Evolutionary conservation across 1,140 invertebrate genomes (phyloP), one percentile per base, ranked within the genome.

Genomic region (Conus betulinus): DNA sequence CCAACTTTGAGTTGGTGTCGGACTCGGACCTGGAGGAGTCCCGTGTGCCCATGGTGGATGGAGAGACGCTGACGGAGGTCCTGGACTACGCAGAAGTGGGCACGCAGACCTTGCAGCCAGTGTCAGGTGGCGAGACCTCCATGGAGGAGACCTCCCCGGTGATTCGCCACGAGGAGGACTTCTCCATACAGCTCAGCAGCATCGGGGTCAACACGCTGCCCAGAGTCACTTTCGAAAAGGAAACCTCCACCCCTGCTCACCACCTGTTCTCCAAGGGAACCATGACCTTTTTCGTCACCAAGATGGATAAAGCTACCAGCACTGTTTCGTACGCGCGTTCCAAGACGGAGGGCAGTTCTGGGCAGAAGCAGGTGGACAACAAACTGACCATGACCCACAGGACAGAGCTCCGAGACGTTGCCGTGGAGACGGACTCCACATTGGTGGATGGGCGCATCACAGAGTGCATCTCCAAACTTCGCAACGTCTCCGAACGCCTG

Each of bases 191-290:
- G 88, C 88, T 93, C 0, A 88, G 91, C 25, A 92, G 91, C 60
- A 88, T 93, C 51, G 92, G 93, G 5, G 90, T 93, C 6, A 94
- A 94, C 86, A 94, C 93, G 0, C 74, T 91, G 15, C 91, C 90
- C 5, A 93, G 92, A 84, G 52, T 92, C 20, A 94, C 93, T 52
- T 94, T 92, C 76, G 93, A 94, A 85, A 94, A 94, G 81, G 93
- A 94, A 87, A 94, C 93, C 25, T 93, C 89, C 52, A 94, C 93
- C 5, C 91, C 92, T 15, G 89, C 91, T 5, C 87, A 91, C 8
- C 92, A 94, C 89, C 88, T 93, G 3, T 92, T 93, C 79, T 91
- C 91, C 20, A 93, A 93, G 88, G 92, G 92, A 20, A 94, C 92
- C 23, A 94, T 93, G 92, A 94, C 94, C 23, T 91, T 92, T 78